Percentiles rank a stretch among this genome's conserved stretches.
Conservation (phyloP, 2,113 vertebrate genomes). For the Salvelinus alpinus region DNA sequence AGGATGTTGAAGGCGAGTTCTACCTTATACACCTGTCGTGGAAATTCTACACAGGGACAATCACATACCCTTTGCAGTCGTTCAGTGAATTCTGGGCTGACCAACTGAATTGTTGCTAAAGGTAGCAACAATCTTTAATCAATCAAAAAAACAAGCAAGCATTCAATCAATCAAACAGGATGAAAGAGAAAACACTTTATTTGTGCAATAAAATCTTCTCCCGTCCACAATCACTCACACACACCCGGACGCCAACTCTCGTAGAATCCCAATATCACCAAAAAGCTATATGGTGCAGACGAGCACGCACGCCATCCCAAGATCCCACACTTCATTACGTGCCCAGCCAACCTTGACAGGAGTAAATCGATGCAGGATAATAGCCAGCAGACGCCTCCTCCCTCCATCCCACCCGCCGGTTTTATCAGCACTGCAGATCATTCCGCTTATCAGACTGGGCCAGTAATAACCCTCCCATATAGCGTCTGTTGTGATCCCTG, state of each 20-base stretch:
- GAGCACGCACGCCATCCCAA: constrained; percentile 54
- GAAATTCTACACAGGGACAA: too few species aligned
- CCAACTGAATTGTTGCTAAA: neutral
- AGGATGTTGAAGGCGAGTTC: neutral
- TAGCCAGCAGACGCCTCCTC: constrained; percentile 52
- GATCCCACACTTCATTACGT: constrained; percentile 72
- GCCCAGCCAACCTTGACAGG: constrained; percentile 66
- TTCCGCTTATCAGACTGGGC: constrained; percentile 45
- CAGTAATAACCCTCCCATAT: constrained; percentile 44
- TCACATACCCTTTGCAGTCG: neutral
- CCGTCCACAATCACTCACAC: constrained; percentile 4
- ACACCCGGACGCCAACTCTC: constrained; percentile 45
- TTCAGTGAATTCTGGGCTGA: neutral
- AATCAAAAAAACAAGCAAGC: neutral
- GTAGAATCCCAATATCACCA: constrained; percentile 36
- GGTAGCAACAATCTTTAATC: neutral
- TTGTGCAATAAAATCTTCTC: neutral
- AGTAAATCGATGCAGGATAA: constrained; percentile 73
- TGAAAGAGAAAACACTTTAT: neutral
- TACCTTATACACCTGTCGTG: constrained; percentile 3
- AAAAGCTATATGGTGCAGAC: constrained; percentile 57
- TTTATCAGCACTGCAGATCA: constrained; percentile 55
- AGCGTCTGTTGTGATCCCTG: constrained; percentile 66
- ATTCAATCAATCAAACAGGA: neutral
- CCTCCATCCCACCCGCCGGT: constrained; percentile 53